A percentile compares a stretch with the other conserved stretches of the same genome.
These are phyloP conservation scores for Leptonema lineaticorne DNA, from an alignment of 1,140 invertebrate species.

Conservation along the genomic window DNA sequence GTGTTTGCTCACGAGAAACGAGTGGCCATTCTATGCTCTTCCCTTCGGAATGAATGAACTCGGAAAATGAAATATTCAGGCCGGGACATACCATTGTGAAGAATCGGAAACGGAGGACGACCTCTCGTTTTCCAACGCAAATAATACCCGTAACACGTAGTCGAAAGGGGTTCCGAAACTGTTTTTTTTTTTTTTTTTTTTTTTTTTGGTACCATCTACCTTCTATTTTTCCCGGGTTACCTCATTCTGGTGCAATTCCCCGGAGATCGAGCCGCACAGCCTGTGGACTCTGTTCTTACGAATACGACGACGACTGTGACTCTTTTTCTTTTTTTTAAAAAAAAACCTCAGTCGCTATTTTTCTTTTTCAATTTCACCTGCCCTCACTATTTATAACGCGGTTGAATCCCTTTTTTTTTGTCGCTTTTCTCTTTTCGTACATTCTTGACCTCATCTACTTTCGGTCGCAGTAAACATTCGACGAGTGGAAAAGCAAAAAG, in stretches of 20 bases:
- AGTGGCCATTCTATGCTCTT: no score
- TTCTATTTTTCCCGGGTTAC: constrained; percentile 1
- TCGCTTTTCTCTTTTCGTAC: no score
- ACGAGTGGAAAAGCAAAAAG: no score
- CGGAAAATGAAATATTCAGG: constrained; percentile 18
- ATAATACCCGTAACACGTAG: constrained; percentile 14
- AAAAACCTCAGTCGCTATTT: constrained; percentile 15
- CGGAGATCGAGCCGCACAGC: not conserved
- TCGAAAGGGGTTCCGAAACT: no score
- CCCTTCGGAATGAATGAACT: no score
- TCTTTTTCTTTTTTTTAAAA: no score
- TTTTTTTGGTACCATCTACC: not conserved
- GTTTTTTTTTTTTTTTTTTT: no score
- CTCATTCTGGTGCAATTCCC: constrained; percentile 19
- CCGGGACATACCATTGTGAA: not conserved
- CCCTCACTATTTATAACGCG: constrained; percentile 7
- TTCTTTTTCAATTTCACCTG: constrained; percentile 32
- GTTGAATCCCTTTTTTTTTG: no score
- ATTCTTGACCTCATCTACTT: not conserved
- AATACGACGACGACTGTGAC: constrained; percentile 6
- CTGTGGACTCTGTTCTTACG: no score
- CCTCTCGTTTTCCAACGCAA: not conserved
- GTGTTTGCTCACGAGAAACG: not conserved
- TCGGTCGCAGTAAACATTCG: not conserved
- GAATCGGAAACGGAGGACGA: not conserved